Evolutionary conservation across 2,888 invertebrate species (phyloP).

Genomic region (Noctuana brunneofusca): DNA sequence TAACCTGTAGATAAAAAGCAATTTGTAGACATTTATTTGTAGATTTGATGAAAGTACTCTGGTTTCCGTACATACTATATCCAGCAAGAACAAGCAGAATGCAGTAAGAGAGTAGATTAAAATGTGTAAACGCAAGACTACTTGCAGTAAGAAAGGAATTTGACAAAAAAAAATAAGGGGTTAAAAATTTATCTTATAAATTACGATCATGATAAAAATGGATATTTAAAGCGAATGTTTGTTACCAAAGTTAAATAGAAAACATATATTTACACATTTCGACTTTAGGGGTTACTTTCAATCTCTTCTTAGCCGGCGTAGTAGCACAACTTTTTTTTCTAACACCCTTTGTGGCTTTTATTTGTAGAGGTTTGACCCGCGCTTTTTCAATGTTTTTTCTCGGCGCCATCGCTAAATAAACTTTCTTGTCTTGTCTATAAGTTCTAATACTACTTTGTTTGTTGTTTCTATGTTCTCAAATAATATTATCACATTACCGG

Average conservation of each 20-base stretch:
- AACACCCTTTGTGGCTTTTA: slow-evolving; percentile 1
- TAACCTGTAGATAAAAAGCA: too few species aligned
- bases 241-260: neutral
- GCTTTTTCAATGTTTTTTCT: neutral
- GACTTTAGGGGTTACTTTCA: neutral
- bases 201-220: neutral
- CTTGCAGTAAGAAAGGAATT: neutral
- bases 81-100: neutral
- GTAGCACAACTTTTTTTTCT: slow-evolving; percentile 1
- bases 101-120: neutral
- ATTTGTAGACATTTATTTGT: too few species aligned
- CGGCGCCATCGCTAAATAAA: slow-evolving; percentile 2
- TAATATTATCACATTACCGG: neutral
- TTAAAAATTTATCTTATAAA: neutral
- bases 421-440: neutral
- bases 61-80: too few species aligned
- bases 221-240: neutral
- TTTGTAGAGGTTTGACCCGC: neutral
- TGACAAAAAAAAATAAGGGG: neutral
- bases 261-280: neutral
- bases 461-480: neutral
- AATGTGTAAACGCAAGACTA: neutral
- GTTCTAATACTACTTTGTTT: neutral
- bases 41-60: too few species aligned
- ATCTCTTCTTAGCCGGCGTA: neutral